Evolutionary conservation across 2,888 invertebrate species (phyloP).

Genomic region (Hyles lineata): DNA sequence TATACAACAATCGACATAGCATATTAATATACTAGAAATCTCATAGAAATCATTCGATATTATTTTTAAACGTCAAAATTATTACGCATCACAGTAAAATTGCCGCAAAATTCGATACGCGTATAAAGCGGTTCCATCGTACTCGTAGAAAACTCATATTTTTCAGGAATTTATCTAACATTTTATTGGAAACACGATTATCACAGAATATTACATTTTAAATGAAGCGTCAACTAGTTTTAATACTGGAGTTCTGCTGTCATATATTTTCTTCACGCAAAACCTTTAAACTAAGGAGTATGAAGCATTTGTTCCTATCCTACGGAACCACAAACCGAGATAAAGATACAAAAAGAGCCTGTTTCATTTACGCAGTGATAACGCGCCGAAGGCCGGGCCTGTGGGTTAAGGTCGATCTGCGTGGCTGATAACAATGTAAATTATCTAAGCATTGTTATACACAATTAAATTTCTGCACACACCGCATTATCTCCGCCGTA

Average conservation of each 20-base stretch:
- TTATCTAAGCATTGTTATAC: slow-evolving; percentile 30
- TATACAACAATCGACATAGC: too few relatives aligned
- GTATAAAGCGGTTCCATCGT: too few relatives aligned
- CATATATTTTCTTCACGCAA: background rate
- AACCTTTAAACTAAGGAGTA: background rate
- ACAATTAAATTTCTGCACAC: slow-evolving; percentile 26
- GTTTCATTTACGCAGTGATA: slow-evolving; percentile 24
- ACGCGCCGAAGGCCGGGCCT: slow-evolving; percentile 23
- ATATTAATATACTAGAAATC: too few relatives aligned
- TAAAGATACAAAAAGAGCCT: background rate
- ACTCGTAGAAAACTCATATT: too few relatives aligned
- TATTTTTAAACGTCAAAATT: too few relatives aligned
- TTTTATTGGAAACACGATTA: too few relatives aligned
- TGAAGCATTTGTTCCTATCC: background rate
- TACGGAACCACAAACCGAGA: slow-evolving; percentile 8
- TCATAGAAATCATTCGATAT: too few relatives aligned
- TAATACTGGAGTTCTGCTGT: background rate
- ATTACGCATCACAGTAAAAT: too few relatives aligned
- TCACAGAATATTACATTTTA: too few relatives aligned
- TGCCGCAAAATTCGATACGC: too few relatives aligned
- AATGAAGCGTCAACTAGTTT: too few relatives aligned
- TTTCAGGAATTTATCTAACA: too few relatives aligned
- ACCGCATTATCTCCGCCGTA: slow-evolving; percentile 2
- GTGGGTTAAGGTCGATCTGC: slow-evolving; percentile 28
- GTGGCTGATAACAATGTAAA: slow-evolving; percentile 31